phyloP scores from a whole-genome alignment of 2,113 vertebrate genomes.

The Furnarius figulus region DNA sequence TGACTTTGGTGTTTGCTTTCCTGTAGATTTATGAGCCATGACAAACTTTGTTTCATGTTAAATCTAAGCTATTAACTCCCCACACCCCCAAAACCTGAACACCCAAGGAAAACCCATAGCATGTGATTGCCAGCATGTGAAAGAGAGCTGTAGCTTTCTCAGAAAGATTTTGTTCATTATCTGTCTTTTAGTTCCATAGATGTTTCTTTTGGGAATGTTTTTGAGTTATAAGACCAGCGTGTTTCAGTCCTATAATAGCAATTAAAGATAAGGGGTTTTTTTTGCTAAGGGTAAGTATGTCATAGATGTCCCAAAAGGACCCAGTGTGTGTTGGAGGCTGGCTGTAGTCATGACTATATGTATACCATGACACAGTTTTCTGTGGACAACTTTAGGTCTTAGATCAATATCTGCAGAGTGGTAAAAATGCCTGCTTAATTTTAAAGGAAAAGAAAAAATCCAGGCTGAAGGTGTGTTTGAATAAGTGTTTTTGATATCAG shows the following conservation, averaged over 20 bases:
- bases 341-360: not conserved
- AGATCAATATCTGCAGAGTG: accelerated
- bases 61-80: not conserved
- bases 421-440: not conserved
- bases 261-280: not conserved
- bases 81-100: not conserved
- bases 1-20: not conserved
- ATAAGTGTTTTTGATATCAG: not conserved
- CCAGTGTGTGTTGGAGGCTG: not conserved
- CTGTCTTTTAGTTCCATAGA: not conserved
- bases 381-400: not conserved
- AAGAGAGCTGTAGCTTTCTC: not conserved
- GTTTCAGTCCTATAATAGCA: not conserved
- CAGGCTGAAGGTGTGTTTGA: not conserved
- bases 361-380: not conserved
- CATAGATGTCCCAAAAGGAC: not conserved
- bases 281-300: not conserved
- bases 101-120: not conserved
- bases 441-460: not conserved
- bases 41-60: not conserved
- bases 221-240: not conserved
- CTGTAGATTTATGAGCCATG: not conserved
- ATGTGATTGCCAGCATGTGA: not conserved
- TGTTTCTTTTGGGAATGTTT: not conserved
- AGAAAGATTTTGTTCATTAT: not conserved